Evolutionary conservation across 2,888 invertebrate species (phyloP), one percentile per base, ranked within the genome.

Genomic region (Melanchra persicariae): DNA sequence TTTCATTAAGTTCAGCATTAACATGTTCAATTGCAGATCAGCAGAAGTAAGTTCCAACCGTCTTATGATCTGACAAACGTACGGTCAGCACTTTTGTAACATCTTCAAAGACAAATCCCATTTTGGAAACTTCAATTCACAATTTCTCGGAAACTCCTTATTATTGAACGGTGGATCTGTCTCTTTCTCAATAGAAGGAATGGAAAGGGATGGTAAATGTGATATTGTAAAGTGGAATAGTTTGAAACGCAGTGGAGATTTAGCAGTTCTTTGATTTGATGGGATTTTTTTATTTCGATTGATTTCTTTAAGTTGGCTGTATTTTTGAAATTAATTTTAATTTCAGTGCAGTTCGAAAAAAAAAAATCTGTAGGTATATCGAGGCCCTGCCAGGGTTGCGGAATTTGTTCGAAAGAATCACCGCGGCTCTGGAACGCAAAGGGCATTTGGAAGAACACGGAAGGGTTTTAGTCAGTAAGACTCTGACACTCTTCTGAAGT

Each of bases 101-200:
- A 74, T 69, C 69, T 84, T 76, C 70, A 79, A 85, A 85, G 85
- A 84, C 84, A 86, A 85, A 85, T 85, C 77, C 77, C 59, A 81
- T 85, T 82, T 81, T 63, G 69, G 59, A 76, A 84, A 82, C 81
- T 84, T 73, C 61, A 61, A 60, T 74, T 77, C 70, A 62, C 55
- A 68, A 71, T 70, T 79, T 78, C 70, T 65, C 22, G 45, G 73
- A 70, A 70, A 54, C 71, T 74, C 55, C 73, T 82, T 84, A 81
- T 65, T 79, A 80, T 72, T 79, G 74, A 86, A 77, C 75, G 54
- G 37, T 58, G 9, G 8, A 34, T 26, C 51, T 40, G 15, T 72
- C 78, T 75, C 78, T 71, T 47, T 79, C 19, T 57, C 1, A 22
- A 30, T 15, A 2, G n/a, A 22, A 10, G 6, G 2, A 43, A 24